phyloP scores from a whole-genome alignment of 2,797 vertebrate genomes.

The Alfaro cultratus region DNA sequence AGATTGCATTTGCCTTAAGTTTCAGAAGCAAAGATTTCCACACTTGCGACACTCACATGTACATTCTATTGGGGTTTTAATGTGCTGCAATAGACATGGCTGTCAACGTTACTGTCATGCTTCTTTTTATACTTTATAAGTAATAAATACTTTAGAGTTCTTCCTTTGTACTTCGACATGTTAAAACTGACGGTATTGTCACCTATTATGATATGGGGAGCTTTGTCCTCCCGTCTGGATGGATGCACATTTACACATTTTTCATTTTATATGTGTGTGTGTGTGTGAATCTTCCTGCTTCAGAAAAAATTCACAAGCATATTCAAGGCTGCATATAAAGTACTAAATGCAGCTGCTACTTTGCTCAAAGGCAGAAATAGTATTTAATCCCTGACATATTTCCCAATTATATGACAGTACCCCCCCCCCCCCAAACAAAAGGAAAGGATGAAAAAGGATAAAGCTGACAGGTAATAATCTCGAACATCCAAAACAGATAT shows the following conservation, averaged over 20 bases:
- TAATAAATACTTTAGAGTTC: neutral
- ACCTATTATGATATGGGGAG: neutral
- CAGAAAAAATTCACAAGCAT: neutral
- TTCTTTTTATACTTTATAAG: neutral
- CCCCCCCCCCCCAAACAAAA: neutral
- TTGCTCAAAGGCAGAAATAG: constrained; percentile 4
- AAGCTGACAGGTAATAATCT: constrained; percentile 44
- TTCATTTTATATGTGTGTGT: neutral
- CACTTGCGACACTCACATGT: neutral
- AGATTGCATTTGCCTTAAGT: neutral
- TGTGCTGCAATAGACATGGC: neutral
- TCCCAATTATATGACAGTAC: neutral
- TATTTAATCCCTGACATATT: neutral
- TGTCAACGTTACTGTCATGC: neutral
- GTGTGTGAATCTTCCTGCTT: neutral
- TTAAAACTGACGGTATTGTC: neutral
- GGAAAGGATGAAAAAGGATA: constrained; percentile 12
- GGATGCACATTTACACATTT: neutral
- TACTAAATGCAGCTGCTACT: neutral
- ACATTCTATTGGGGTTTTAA: neutral
- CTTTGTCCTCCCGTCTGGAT: neutral
- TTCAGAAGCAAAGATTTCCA: neutral
- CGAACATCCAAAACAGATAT: constrained; percentile 41
- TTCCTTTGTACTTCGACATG: neutral
- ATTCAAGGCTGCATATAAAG: neutral